Conservation (phyloP, 2,888 invertebrate species). For the Phorcus lineatus region DNA sequence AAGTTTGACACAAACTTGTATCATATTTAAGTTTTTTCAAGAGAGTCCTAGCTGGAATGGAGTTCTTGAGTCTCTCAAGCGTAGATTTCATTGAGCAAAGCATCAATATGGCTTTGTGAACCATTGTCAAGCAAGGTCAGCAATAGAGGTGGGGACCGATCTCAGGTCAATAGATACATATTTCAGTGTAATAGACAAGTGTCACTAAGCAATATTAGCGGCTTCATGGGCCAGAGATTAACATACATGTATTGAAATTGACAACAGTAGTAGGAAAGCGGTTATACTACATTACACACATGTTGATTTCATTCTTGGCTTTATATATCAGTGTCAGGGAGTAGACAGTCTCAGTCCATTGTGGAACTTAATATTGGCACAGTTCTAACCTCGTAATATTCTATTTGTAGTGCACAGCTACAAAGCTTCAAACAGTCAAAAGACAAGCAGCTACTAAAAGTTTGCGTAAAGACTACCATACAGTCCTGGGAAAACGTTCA, state of each 20-base stretch:
- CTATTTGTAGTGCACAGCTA: too few relatives aligned
- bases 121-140: not conserved
- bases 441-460: too few relatives aligned
- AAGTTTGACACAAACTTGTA: not conserved
- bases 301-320: slow-evolving; percentile 5
- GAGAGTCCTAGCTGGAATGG: not conserved
- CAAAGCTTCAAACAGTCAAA: too few relatives aligned
- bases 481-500: too few relatives aligned
- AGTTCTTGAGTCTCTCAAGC: slow-evolving; percentile 8
- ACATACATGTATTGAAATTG: slow-evolving; percentile 4
- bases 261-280: not conserved
- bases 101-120: slow-evolving; percentile 15
- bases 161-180: slow-evolving; percentile 2
- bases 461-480: too few relatives aligned
- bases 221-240: slow-evolving; percentile 7
- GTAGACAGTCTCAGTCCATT: too few relatives aligned
- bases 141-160: not conserved
- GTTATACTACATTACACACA: not conserved
- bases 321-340: too few relatives aligned
- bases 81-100: not conserved
- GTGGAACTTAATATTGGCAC: too few relatives aligned
- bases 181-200: not conserved
- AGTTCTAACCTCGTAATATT: too few relatives aligned
- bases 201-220: not conserved
- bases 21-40: not conserved